Conservation (phyloP, 2,888 invertebrate genomes). For the Agriotes lineatus region DNA sequence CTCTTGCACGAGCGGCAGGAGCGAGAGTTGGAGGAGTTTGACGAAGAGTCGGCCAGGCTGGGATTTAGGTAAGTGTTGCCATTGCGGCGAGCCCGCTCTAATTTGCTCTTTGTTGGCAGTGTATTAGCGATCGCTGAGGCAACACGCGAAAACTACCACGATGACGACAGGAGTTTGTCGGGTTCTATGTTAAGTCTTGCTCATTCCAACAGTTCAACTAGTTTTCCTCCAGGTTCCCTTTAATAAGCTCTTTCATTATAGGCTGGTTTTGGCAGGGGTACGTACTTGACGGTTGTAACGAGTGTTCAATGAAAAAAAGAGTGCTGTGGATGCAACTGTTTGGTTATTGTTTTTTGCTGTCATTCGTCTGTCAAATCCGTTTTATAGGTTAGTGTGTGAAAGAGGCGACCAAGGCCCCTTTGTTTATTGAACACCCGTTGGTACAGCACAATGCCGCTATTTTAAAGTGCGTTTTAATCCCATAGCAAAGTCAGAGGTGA, state of each 20-base stretch:
- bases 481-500: constrained; percentile 10
- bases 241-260: constrained; percentile 28
- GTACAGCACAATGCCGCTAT: too few relatives aligned
- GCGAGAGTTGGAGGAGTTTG: constrained; percentile 92
- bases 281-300: too few relatives aligned
- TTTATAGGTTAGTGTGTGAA: too few relatives aligned
- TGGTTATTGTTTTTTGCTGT: too few relatives aligned
- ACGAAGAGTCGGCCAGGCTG: constrained; percentile 92
- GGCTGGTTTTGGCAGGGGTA: constrained; percentile 36
- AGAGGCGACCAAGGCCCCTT: too few relatives aligned
- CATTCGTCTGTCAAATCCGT: too few relatives aligned
- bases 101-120: constrained; percentile 68
- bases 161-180: constrained; percentile 91
- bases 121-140: constrained; percentile 93
- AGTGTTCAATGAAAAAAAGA: too few relatives aligned
- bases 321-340: too few relatives aligned
- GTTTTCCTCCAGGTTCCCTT: constrained; percentile 79
- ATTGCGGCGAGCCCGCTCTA: too few relatives aligned
- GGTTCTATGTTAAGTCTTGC: constrained; percentile 96
- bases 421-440: too few relatives aligned
- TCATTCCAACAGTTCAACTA: constrained; percentile 94
- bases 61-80: constrained; percentile 94
- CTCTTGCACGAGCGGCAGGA: constrained; percentile 91
- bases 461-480: too few relatives aligned
- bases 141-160: constrained; percentile 89